Conservation (phyloP, 1,140 invertebrate species). For the Tenebrio molitor region DNA sequence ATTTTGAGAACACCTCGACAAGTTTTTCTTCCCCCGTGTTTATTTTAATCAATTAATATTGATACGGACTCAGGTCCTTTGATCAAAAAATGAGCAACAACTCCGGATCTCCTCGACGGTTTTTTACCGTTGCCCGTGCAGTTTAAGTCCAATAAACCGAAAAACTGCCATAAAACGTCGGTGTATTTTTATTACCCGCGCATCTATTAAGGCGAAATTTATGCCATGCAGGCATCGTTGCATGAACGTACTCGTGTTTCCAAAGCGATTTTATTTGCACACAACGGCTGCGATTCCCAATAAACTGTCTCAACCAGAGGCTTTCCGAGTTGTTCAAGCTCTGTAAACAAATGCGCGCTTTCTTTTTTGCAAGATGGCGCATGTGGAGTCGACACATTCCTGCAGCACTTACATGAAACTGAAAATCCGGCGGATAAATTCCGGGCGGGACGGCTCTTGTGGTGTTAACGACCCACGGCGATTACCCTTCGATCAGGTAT, state of each 20-base stretch:
- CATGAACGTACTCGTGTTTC: constrained; percentile 15
- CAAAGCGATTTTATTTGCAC: constrained; percentile 33
- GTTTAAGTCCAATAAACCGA: constrained; percentile 5
- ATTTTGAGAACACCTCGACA: neutral
- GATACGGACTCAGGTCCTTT: neutral
- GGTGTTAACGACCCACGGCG: constrained; percentile 24
- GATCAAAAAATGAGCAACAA: neutral
- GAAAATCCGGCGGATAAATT: neutral
- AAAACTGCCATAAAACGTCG: constrained; percentile 13
- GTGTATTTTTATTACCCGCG: neutral
- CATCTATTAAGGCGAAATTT: constrained; percentile 2
- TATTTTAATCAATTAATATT: constrained; percentile 10
- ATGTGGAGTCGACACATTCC: constrained; percentile 10
- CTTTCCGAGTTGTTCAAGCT: constrained; percentile 10
- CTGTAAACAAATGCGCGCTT: constrained; percentile 25
- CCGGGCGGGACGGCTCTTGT: neutral
- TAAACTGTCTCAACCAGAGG: constrained; percentile 29
- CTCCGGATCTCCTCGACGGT: neutral
- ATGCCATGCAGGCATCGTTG: constrained; percentile 13
- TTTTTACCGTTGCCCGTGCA: neutral
- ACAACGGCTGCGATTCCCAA: constrained; percentile 19
- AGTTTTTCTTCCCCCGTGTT: constrained; percentile 6
- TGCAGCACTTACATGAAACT: neutral
- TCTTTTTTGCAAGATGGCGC: constrained; percentile 8
- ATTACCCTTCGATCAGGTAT: constrained; percentile 14